Evolutionary conservation across 1,140 invertebrate species (phyloP).

Genomic region (Coptotermes formosanus): DNA sequence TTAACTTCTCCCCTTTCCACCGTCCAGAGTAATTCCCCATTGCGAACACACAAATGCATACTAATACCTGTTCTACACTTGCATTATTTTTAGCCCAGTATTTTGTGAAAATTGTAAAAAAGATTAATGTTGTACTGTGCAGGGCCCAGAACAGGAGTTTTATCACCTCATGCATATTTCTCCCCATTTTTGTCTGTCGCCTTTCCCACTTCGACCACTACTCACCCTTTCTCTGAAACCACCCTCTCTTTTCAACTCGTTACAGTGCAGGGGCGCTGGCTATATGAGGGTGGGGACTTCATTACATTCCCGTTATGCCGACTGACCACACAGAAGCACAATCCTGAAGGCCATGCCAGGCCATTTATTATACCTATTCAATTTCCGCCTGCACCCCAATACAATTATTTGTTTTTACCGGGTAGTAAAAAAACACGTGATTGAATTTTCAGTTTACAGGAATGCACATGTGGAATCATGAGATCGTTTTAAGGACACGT

Average conservation of each 20-base stretch:
- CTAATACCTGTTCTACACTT: not conserved
- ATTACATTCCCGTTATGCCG: not conserved
- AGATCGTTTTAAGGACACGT: no score
- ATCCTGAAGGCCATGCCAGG: not conserved
- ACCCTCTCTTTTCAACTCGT: no score
- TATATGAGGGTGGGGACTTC: not conserved
- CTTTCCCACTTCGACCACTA: not conserved
- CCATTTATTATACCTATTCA: not conserved
- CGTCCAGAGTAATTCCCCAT: not conserved
- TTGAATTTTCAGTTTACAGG: not conserved
- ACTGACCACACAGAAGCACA: not conserved
- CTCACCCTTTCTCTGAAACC: not conserved
- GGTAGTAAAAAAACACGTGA: not conserved
- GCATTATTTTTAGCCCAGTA: not conserved
- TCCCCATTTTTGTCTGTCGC: not conserved
- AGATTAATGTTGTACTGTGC: not conserved
- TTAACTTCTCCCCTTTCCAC: not conserved
- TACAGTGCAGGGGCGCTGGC: not conserved
- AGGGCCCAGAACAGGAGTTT: not conserved
- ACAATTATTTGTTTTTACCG: not conserved
- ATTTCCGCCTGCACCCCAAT: not conserved
- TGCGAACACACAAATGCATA: not conserved
- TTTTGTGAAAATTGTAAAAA: constrained; percentile 4
- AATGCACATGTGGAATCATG: not conserved
- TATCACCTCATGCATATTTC: constrained; percentile 13